These are phyloP conservation scores for Steatornis caripensis DNA, from an alignment of 2,113 vertebrate species.

Conservation along the genomic window DNA sequence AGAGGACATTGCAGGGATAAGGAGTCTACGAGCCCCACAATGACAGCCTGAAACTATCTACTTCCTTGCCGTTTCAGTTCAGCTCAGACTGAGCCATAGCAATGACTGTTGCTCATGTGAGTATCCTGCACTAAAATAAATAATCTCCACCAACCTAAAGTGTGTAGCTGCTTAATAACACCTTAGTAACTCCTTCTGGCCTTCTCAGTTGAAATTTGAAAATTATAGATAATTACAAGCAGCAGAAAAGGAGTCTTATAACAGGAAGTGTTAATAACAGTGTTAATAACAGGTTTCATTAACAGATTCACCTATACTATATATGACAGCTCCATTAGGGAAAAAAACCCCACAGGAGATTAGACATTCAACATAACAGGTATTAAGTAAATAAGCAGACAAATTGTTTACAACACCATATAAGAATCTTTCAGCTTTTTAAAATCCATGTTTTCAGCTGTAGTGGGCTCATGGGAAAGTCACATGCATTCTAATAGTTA, in stretches of 20 bases:
- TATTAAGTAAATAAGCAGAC: neutral
- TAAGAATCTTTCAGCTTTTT: neutral
- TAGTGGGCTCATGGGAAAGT: neutral
- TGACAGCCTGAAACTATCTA: neutral
- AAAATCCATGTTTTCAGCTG: neutral
- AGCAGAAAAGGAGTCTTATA: conserved; percentile 7
- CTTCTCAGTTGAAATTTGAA: conserved; percentile 20
- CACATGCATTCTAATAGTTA: neutral
- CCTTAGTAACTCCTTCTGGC: neutral
- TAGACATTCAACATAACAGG: neutral
- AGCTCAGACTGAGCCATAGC: neutral
- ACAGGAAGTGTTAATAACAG: conserved; percentile 14
- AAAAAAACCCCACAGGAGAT: neutral
- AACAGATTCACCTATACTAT: neutral
- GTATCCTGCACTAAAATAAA: conserved; percentile 22
- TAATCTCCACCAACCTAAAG: neutral
- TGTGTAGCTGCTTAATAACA: neutral
- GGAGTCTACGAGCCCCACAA: neutral
- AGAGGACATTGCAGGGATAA: neutral
- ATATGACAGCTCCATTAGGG: neutral
- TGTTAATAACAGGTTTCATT: conserved; percentile 34
- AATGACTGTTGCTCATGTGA: neutral
- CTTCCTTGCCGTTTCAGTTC: neutral
- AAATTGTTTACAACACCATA: neutral
- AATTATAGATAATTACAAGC: conserved; percentile 16